Base-by-base conservation (phyloP, 1,140 invertebrate species). In the Hycleus phaleratus region DNA sequence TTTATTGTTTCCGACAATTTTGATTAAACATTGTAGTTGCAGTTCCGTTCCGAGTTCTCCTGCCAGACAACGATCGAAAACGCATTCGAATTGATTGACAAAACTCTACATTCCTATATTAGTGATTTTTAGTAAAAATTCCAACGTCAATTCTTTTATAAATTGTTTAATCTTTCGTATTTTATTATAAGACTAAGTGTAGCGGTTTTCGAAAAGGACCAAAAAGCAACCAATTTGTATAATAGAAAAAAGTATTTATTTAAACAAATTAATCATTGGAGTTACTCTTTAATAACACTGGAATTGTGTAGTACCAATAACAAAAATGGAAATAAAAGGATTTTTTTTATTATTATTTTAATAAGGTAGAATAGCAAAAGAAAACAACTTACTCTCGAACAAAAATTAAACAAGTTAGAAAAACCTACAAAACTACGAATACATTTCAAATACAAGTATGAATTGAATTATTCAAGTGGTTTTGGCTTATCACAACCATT, bases 1-100 rank as follows among this genome's bases (percentile, higher is more conserved):
- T 11, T n/a, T 26, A 3, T 18, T 32, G 6, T 11, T 46, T 55
- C 24, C 26, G 32, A 10, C 43, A 38, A 46, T 46, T 53, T 10
- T 49, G 38, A 18, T 38, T 38, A 8, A 32, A 4, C 8, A 3
- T 4, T 38, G 11, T 42, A 25, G 26, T 59, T 59, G n/a, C 26
- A 59, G 57, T 11, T 52, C 50, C 10, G 46, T 50, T 40, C 57
- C 57, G 42, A 12, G 38, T 9, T 59, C 57, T 47, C 57, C 57
- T 43, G 57, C 57, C 26, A 59, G 46, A 53, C 32, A 38, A 38
- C 45, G 52, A 53, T 38, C 57, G 10, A 53, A 53, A 44, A 46
- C 44, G 40, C 38, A 52, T 26, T 59, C 49, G 42, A 43, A 32
- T 7, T 32, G 32, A 32, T 32, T 32, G 0, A 1, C 4, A 3